Percentiles rank a stretch among this genome's conserved stretches.
These are phyloP conservation scores for Metridium senile DNA, from an alignment of 92 coral and sea anemone species.

Conservation along the genomic window DNA sequence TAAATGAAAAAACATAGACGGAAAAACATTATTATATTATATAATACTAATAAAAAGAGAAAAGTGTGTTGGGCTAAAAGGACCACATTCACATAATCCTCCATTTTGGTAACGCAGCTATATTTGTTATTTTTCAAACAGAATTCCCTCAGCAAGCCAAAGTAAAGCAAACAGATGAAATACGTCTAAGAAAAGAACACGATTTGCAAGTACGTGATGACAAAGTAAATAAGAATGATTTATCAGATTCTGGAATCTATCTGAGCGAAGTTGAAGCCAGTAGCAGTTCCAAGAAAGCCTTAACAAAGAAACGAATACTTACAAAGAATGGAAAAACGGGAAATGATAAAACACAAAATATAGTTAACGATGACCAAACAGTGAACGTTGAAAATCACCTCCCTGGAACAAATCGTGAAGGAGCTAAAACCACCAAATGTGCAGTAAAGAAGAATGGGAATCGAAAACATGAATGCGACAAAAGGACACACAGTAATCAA, in stretches of 20 bases:
- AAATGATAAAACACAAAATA: background rate
- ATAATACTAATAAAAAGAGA: too few relatives aligned
- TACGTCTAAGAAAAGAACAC: background rate
- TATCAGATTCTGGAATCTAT: constrained; percentile 31
- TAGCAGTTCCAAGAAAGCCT: background rate
- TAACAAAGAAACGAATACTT: background rate
- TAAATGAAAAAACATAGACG: background rate
- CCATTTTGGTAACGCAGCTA: too few relatives aligned
- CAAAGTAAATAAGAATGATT: background rate
- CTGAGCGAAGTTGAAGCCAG: constrained; percentile 19
- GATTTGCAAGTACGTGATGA: background rate
- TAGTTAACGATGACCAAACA: background rate
- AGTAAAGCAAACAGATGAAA: background rate
- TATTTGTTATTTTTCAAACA: too few relatives aligned
- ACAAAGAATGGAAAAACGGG: background rate
- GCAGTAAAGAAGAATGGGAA: constrained; percentile 2
- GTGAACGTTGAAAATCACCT: background rate
- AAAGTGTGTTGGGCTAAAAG: too few relatives aligned
- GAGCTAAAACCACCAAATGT: background rate
- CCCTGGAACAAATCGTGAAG: background rate
- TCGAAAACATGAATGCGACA: background rate
- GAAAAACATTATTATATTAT: too few relatives aligned
- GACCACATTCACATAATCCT: too few relatives aligned
- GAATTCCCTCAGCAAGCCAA: too few relatives aligned
- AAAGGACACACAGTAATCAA: background rate